Evolutionary conservation across 2,888 invertebrate species (phyloP), one percentile per base, ranked within the genome.

Genomic region (Andrena minutula): DNA sequence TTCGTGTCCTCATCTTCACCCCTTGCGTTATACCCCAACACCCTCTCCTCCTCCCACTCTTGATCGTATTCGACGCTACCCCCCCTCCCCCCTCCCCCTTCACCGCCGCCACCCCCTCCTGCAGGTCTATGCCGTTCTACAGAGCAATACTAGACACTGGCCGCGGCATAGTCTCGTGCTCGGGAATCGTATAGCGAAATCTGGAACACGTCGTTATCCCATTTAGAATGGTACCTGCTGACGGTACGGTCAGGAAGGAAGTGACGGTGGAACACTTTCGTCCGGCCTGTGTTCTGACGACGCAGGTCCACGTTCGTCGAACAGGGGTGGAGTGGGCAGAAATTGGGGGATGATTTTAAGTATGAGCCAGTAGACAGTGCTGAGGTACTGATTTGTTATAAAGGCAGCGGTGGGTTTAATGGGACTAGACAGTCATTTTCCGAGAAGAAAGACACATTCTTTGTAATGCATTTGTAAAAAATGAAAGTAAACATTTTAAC

Each of bases 191-290:
- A 61, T 83, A 88, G 85, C 86, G 82, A 89, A 88, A 87, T 91
- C 87, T 89, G 82, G 86, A 86, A 88, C 85, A 81, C 84, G 85
- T 87, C 87, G 89, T 90, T 89, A 89, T 87, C 83, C 87, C 79
- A 80, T 88, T 41, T 82, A 82, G 84, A 77, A 80, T 60, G 75
- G 49, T 71, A 87, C 68, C 79, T 75, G 69, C 72, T 77, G 83
- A 86, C 63, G 64, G 60, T 32, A 75, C 63, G 66, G 47, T 30
- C n/a, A 47, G 20, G 10, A 65, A 35, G 83, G 77, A 85, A 83
- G 77, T 71, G 78, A 53, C 71, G 47, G 69, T 28, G 63, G 83
- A 78, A 73, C 63, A 64, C 82, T 65, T 71, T 77, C 68, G 61
- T 26, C 20, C 23, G 51, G 35, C 6, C 58, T 23, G 60, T 65